phyloP scores from a whole-genome alignment of 2,888 invertebrate genomes.

The Drosophila peninsularis region DNA sequence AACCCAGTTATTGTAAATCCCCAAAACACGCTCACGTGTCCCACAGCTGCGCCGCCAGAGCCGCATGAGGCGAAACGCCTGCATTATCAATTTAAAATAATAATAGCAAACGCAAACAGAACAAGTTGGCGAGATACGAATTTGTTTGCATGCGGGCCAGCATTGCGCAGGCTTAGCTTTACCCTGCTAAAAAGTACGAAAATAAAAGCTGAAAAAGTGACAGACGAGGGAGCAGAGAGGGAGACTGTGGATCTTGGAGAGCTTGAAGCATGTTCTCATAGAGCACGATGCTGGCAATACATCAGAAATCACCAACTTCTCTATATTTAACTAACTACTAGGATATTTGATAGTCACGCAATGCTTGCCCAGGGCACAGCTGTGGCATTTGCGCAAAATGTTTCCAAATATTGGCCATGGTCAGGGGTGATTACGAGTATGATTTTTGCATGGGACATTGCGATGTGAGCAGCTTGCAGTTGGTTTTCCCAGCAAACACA shows the following conservation, averaged over 20 bases:
- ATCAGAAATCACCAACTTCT: background rate
- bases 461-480: slow-evolving; percentile 41
- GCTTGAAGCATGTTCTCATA: background rate
- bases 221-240: too few relatives aligned
- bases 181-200: slow-evolving; percentile 17
- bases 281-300: background rate
- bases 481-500: slow-evolving; percentile 57
- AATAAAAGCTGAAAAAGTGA: too few relatives aligned
- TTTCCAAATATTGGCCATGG: slow-evolving; percentile 37
- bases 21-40: slow-evolving; percentile 27
- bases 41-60: background rate
- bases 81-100: slow-evolving; percentile 67
- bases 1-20: slow-evolving; percentile 62
- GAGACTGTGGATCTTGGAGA: background rate
- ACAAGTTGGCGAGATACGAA: slow-evolving; percentile 53
- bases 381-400: slow-evolving; percentile 10
- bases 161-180: slow-evolving; percentile 4
- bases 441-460: slow-evolving; percentile 35
- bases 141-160: slow-evolving; percentile 48
- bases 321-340: background rate
- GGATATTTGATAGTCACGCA: slow-evolving; percentile 4
- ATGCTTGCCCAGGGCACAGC: background rate
- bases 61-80: slow-evolving; percentile 14
- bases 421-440: slow-evolving; percentile 32
- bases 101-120: slow-evolving; percentile 63